Evolutionary conservation across 2,113 vertebrate genomes (phyloP).

Genomic region (Paralichthys olivaceus): DNA sequence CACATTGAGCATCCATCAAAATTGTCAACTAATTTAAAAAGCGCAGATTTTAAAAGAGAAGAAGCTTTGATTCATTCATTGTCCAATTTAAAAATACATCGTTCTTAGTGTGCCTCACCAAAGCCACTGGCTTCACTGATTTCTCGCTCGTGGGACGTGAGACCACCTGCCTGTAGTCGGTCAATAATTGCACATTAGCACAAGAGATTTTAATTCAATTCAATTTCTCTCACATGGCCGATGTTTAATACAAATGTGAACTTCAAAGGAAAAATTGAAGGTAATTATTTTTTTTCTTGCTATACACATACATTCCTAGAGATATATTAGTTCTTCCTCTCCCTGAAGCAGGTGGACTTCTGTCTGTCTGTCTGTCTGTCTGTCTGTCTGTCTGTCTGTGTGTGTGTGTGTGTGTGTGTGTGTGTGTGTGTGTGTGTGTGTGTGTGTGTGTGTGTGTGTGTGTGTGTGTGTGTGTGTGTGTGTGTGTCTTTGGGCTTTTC

Average conservation of each 20-base stretch:
- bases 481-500: neutral
- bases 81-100: neutral
- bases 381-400: too few species aligned
- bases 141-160: neutral
- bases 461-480: neutral
- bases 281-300: slow-evolving; percentile 4
- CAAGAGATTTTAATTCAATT: neutral
- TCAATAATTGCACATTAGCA: slow-evolving; percentile 29
- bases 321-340: slow-evolving; percentile 12
- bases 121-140: neutral
- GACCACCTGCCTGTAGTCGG: neutral
- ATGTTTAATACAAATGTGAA: slow-evolving; percentile 13
- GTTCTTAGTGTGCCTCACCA: neutral
- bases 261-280: slow-evolving; percentile 29
- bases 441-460: neutral
- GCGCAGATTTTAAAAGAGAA: neutral
- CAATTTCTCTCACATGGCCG: neutral
- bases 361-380: too few species aligned
- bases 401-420: neutral
- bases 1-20: neutral
- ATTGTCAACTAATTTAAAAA: neutral
- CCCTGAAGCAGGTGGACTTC: neutral
- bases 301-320: neutral
- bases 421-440: neutral
- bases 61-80: neutral